Evolutionary conservation across 1,140 invertebrate genomes (phyloP).

Genomic region (Ridgeia piscesae): DNA sequence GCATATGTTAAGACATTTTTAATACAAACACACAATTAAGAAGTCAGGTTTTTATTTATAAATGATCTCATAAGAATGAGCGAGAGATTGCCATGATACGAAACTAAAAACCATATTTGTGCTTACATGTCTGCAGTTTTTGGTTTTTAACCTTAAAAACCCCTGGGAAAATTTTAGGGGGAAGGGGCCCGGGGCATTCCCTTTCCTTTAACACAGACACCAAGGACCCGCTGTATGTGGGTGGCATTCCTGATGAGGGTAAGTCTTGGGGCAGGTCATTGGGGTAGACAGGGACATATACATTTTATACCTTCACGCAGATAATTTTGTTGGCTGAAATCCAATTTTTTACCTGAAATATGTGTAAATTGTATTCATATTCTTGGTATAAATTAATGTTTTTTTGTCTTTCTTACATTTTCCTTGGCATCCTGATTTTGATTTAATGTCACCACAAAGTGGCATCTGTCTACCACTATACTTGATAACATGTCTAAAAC

Average conservation of each 20-base stretch:
- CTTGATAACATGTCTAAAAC: too few relatives aligned
- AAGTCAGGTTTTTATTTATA: background rate
- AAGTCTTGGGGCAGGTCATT: background rate
- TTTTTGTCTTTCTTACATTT: too few relatives aligned
- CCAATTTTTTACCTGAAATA: background rate
- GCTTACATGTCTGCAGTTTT: too few relatives aligned
- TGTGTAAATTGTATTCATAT: background rate
- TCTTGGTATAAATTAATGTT: background rate
- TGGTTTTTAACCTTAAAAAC: too few relatives aligned
- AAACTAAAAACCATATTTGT: too few relatives aligned
- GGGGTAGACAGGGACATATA: background rate
- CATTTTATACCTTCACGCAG: too few relatives aligned
- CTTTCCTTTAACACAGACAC: slow-evolving; percentile 72
- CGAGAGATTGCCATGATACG: background rate
- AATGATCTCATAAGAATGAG: background rate
- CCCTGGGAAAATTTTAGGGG: background rate
- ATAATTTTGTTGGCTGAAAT: too few relatives aligned
- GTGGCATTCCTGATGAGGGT: slow-evolving; percentile 72
- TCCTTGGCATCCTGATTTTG: too few relatives aligned
- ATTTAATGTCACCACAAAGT: too few relatives aligned
- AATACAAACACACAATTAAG: too few relatives aligned
- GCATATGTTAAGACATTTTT: too few relatives aligned
- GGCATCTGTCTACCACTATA: too few relatives aligned
- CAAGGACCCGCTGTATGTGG: slow-evolving; percentile 82
- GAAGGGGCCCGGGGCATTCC: background rate